Evolutionary conservation across 2,797 vertebrate genomes (phyloP), one percentile per base, ranked within the genome.

Genomic region (Acipenser transmontanus): DNA sequence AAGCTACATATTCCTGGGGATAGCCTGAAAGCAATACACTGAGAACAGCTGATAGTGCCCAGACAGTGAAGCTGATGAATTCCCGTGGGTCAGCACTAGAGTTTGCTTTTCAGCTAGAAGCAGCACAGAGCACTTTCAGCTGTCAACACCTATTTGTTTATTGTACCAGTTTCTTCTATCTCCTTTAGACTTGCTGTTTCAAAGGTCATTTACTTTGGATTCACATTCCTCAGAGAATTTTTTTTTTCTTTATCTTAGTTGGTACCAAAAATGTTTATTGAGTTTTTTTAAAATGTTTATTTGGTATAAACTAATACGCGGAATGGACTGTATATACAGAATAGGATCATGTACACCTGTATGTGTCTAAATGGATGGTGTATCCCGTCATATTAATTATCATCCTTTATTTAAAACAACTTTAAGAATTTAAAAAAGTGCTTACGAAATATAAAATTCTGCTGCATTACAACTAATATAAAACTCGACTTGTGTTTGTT

Each of bases 241-340:
- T 11, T 13, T 57, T 13, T 34, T 34, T 13, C 6, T 13, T 13
- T 13, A 57, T 57, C 54, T 57, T 13, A 11, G 9, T 57, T 57
- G 9, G 54, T 57, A 13, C 12, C 6, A 14, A n/a, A 57, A 57
- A 57, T 57, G 54, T 57, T 57, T 57, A 34, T 13, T n/a, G n/a
- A n/a, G n/a, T n/a, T n/a, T n/a, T n/a, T n/a, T n/a, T n/a, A n/a
- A n/a, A n/a, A n/a, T n/a, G n/a, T n/a, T n/a, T n/a, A n/a, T n/a
- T n/a, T n/a, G 54, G 54, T 57, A 57, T 57, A 3, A 13, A 57
- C 2, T 7, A 11, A 57, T 11, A 2, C 12, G 7, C 6, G 12
- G 54, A n/a, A n/a, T 14, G n/a, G 54, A 11, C 14, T 77, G 76
- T 73, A 67, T 70, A n/a, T 59, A 76, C 34, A 73, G 78, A 84